A percentile compares a stretch with the other conserved stretches of the same genome.
phyloP scores from a whole-genome alignment of 2,113 vertebrate genomes.

The Saguinus midas region DNA sequence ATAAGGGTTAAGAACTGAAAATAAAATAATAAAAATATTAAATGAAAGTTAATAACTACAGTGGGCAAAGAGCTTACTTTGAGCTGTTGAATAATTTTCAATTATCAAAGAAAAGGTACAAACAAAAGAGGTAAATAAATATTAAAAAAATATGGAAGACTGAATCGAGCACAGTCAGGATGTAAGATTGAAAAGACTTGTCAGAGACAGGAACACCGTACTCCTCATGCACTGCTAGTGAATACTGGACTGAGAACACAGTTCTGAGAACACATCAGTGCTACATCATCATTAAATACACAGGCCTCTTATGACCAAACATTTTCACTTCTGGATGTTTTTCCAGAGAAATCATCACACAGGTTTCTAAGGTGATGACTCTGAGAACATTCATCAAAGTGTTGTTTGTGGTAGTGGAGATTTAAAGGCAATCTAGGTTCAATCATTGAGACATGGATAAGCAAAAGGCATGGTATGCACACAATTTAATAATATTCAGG shows the following conservation, averaged over 20 bases:
- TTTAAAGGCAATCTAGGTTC: background rate
- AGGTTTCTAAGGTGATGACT: background rate
- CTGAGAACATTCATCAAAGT: background rate
- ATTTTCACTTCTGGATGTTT: background rate
- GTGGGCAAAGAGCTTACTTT: background rate
- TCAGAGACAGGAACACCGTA: background rate
- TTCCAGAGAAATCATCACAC: background rate
- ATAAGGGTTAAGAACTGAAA: background rate
- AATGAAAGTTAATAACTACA: background rate
- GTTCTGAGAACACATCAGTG: background rate
- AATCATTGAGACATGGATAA: background rate
- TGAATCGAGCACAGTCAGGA: background rate
- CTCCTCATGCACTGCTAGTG: background rate
- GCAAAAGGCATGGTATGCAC: background rate
- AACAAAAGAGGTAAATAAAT: background rate
- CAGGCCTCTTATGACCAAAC: background rate
- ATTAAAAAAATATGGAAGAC: background rate
- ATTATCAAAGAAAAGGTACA: background rate
- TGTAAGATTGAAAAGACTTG: background rate
- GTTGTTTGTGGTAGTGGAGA: background rate
- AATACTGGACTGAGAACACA: background rate
- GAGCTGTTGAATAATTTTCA: background rate
- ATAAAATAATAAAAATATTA: background rate
- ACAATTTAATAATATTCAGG: background rate
- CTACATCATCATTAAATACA: background rate